phyloP scores from a whole-genome alignment of 1,140 invertebrate species.

The Pararge aegeria region DNA sequence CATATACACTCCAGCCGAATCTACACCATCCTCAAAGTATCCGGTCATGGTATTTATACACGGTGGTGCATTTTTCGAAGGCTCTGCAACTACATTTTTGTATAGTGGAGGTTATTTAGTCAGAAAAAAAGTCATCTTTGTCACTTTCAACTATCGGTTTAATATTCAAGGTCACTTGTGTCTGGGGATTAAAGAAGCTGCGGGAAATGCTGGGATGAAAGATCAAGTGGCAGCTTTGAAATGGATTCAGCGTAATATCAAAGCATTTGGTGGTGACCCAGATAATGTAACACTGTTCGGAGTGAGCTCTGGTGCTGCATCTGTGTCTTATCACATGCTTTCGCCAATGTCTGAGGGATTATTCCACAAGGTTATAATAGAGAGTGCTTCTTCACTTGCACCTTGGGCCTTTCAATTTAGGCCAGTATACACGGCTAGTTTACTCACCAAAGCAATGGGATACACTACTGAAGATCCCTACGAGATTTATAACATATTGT shows the following conservation, averaged over 20 bases:
- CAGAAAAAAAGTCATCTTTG: constrained; percentile 83
- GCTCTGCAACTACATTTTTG: constrained; percentile 54
- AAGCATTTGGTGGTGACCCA: constrained; percentile 69
- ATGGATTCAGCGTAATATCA: constrained; percentile 71
- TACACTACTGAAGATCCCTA: constrained; percentile 44
- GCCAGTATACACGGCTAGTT: constrained; percentile 48
- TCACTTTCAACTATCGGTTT: constrained; percentile 89
- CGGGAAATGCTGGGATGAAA: constrained; percentile 76
- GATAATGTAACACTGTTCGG: constrained; percentile 74
- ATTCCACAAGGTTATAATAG: constrained; percentile 79
- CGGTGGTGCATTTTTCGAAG: constrained; percentile 81
- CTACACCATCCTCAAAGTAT: constrained; percentile 23
- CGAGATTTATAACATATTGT: constrained; percentile 53
- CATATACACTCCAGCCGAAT: constrained; percentile 66
- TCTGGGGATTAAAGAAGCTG: constrained; percentile 61
- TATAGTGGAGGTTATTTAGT: constrained; percentile 81
- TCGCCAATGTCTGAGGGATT: constrained; percentile 78
- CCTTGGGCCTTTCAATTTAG: constrained; percentile 56
- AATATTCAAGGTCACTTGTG: constrained; percentile 80
- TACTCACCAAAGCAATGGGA: constrained; percentile 48
- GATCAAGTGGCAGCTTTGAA: constrained; percentile 71
- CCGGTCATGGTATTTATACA: constrained; percentile 82
- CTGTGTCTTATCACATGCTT: constrained; percentile 75
- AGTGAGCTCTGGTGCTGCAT: constrained; percentile 71
- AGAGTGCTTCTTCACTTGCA: constrained; percentile 79